Evolutionary conservation across 1,140 invertebrate species (phyloP), one percentile per base, ranked within the genome.

Genomic region (Drosophila auraria): DNA sequence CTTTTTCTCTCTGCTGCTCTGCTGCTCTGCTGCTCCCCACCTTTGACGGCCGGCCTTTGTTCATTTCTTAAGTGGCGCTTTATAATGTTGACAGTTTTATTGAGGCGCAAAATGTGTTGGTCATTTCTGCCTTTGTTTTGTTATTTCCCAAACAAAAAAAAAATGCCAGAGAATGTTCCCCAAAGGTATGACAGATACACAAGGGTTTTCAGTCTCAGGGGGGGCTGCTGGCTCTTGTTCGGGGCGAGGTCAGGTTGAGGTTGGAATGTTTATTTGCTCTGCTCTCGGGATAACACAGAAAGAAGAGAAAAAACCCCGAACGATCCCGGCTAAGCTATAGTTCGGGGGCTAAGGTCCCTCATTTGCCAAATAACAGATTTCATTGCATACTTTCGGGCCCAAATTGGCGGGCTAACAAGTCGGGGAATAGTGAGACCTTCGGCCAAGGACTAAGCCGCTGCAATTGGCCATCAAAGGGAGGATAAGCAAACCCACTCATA

Each of bases 21-120:
- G n/a, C n/a, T n/a, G n/a, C n/a, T 27, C 27, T 27, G 33, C 33
- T 11, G 17, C 7, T 57, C 45, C 54, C 42, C 69, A 40, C 50
- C 53, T 66, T 66, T 77, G 33, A 36, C 65, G 25, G 60, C 63
- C 53, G 61, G 51, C 84, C 81, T 87, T 87, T 87, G 84, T 87
- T 87, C 84, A 87, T 87, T 87, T 87, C 84, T 87, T 87, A 87
- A 87, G 84, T 87, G 84, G 84, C 84, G 84, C 84, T 89, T 87
- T 87, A 87, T 87, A 87, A 87, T 89, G 84, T 89, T 87, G 84
- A 87, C 84, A 87, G 84, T 89, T 87, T 87, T 87, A 87, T 87
- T 87, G 84, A 59, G 68, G 81, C 81, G 84, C 84, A 78, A 84
- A 87, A 89, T 89, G 83, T 89, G 83, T 75, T 83, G 83, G 80